Conservation (phyloP, 2,113 vertebrate species). For the Erpornis zantholeuca region DNA sequence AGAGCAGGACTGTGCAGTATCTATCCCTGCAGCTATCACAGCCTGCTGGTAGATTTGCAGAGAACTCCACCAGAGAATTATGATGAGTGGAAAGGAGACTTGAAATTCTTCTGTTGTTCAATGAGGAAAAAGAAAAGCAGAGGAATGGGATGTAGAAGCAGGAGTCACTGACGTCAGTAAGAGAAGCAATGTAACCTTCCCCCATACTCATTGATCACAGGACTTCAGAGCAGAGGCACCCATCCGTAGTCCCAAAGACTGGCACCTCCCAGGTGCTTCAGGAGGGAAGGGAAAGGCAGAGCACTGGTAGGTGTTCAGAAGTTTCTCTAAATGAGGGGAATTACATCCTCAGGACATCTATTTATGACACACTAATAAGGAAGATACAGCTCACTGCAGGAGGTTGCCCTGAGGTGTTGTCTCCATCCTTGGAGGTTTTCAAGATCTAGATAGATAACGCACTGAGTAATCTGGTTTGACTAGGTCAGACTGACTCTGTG, state of each 20-base stretch:
- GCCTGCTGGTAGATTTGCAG: background rate
- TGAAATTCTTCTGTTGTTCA: background rate
- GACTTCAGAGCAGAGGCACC: background rate
- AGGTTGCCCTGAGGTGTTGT: background rate
- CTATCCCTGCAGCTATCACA: background rate
- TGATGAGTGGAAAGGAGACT: background rate
- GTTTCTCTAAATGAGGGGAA: background rate
- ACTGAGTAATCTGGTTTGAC: background rate
- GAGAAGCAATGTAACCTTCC: background rate
- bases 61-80: background rate
- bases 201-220: background rate
- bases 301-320: background rate
- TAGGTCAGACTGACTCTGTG: background rate
- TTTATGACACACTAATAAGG: background rate
- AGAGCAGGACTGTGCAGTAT: background rate
- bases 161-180: background rate
- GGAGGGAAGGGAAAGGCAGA: background rate
- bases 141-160: background rate
- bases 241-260: accelerated
- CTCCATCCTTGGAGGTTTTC: background rate
- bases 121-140: background rate
- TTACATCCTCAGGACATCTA: background rate
- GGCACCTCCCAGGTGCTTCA: background rate
- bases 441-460: background rate
- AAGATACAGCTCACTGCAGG: background rate